These are phyloP conservation scores for Porites australiensis DNA, from an alignment of 64 coral and sea anemone species.

Conservation along the genomic window DNA sequence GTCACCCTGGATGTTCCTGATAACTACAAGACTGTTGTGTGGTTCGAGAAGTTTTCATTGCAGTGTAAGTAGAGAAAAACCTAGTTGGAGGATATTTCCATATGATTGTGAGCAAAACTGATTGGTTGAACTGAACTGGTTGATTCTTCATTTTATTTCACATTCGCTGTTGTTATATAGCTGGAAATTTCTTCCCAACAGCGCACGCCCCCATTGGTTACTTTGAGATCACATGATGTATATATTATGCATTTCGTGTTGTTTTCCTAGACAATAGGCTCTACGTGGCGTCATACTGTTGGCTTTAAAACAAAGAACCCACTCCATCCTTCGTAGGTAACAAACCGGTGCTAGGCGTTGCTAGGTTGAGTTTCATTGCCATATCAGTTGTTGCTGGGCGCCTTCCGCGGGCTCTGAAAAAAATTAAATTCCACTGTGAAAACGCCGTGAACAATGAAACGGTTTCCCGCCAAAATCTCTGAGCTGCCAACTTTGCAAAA, in stretches of 20 bases:
- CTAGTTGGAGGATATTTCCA: too few relatives aligned
- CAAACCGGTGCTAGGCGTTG: not conserved
- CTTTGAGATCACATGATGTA: too few relatives aligned
- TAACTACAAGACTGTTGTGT: conserved; percentile 67
- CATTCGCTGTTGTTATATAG: too few relatives aligned
- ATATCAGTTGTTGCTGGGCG: not conserved
- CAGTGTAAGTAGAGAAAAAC: conserved; percentile 54
- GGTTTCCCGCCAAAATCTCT: too few relatives aligned
- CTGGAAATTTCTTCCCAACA: too few relatives aligned
- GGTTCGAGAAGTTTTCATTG: conserved; percentile 48
- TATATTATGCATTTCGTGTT: not conserved
- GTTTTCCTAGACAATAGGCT: not conserved
- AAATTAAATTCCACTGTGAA: not conserved
- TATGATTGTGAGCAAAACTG: too few relatives aligned
- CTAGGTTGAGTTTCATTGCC: not conserved
- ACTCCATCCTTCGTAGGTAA: not conserved
- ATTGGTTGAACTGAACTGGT: too few relatives aligned
- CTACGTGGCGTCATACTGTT: not conserved
- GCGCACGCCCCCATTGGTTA: too few relatives aligned
- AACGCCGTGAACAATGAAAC: not conserved
- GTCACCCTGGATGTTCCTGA: conserved; percentile 64
- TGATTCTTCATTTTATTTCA: too few relatives aligned
- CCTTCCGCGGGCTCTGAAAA: not conserved
- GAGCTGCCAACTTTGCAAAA: too few relatives aligned
- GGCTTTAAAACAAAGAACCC: not conserved